Conservation (phyloP, 2,888 invertebrate genomes). For the Coelopa pilipes region DNA sequence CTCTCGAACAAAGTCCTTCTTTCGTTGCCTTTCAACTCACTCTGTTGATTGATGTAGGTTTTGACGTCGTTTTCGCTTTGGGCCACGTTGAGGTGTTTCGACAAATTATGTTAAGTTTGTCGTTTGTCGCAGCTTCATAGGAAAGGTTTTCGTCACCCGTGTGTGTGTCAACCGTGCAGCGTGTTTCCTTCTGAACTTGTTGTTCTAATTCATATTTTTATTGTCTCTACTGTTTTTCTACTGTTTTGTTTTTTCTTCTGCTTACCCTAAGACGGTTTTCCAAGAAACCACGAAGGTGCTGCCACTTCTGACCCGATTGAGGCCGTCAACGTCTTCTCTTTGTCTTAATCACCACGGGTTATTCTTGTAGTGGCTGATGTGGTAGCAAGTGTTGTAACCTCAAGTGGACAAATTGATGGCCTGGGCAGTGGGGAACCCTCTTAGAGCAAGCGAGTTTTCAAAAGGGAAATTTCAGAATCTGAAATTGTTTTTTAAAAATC, state of each 20-base stretch:
- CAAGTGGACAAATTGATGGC: no score
- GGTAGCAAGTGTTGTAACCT: no score
- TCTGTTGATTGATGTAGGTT: background rate
- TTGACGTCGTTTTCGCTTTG: background rate
- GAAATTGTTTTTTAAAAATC: no score
- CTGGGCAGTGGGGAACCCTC: no score
- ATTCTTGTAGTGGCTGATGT: no score
- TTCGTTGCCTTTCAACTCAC: background rate
- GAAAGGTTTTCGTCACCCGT: slow-evolving; percentile 19
- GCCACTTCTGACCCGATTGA: background rate
- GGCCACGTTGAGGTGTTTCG: background rate
- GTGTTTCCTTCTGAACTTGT: slow-evolving; percentile 60
- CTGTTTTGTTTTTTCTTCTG: background rate
- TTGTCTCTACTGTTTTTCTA: background rate
- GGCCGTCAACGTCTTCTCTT: no score
- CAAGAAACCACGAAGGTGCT: slow-evolving; percentile 18
- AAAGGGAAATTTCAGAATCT: no score
- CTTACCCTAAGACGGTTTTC: background rate
- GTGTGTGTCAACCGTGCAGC: slow-evolving; percentile 56
- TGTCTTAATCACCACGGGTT: no score
- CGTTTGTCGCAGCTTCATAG: no score
- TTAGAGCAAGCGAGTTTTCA: no score
- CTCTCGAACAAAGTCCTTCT: slow-evolving; percentile 9
- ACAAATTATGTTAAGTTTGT: background rate
- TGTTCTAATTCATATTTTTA: background rate